Evolutionary conservation across 1,140 invertebrate genomes (phyloP), one percentile per base, ranked within the genome.

Genomic region (Muscidifurax raptorellus): DNA sequence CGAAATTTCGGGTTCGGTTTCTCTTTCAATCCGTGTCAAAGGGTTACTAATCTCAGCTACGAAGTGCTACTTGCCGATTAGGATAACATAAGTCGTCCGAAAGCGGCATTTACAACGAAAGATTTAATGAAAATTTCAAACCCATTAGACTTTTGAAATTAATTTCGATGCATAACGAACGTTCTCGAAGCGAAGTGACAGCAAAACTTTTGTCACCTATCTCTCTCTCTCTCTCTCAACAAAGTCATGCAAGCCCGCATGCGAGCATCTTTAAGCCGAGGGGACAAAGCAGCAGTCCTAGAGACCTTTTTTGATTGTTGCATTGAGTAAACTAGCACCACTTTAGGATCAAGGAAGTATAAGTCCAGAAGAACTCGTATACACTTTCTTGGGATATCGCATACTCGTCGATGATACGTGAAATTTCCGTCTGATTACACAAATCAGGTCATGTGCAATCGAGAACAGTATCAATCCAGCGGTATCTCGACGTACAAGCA

Each of bases 331-430:
- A 86, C 85, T 86, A 86, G 87, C 83, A 89, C 87, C 86, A 90
- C 88, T 89, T 87, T 87, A 80, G 80, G 78, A 79, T 78, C 75
- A 86, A 88, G 89, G 32, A 64, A 90, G 72, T 86, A 90, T 86
- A 44, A 88, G 71, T 13, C 6, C 0, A 12, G 9, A 87, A 71
- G 86, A 81, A 84, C 82, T 22, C 27, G 3, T 59, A 3, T 28
- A 5, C 13, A 9, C 22, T 84, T 82, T 1, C 47, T 10, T 22
- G 52, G 18, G 13, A 32, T n/a, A 10, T 52, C n/a, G 7, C 22
- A 15, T 10, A 36, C 32, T 10, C 52, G 52, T 30, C 12, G 36
- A 4, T 0, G 3, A 36, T 36, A 27, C 28, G 18, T 9, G 52
- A 30, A 52, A 59, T 22, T 18, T 25, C 32, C 27, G 13, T 7